phyloP scores from a whole-genome alignment of 2,797 vertebrate genomes.

The Tarsius wallacei region DNA sequence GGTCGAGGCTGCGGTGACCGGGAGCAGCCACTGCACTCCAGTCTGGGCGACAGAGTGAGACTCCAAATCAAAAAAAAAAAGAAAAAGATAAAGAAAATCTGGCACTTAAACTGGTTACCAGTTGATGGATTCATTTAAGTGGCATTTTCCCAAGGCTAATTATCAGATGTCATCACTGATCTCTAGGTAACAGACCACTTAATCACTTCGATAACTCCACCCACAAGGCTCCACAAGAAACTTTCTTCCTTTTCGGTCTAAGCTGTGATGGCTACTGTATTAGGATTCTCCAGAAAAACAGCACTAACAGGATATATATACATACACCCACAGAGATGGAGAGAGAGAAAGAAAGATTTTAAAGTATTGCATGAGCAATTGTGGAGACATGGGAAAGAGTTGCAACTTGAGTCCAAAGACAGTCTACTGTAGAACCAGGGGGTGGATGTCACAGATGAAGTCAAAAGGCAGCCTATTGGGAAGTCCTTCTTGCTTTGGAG shows the following conservation, averaged over 20 bases:
- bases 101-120: slow-evolving; percentile 4
- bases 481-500: neutral
- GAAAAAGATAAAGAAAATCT: too few species aligned
- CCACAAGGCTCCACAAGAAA: neutral
- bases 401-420: neutral
- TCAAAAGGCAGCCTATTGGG: neutral
- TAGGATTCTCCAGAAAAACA: too few species aligned
- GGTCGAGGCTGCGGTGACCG: too few species aligned
- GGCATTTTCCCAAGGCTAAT: neutral
- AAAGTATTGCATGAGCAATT: neutral
- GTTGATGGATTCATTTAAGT: neutral
- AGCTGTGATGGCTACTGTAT: neutral
- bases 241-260: neutral
- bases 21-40: too few species aligned
- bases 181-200: neutral
- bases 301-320: too few species aligned
- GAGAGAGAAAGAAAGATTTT: slow-evolving; percentile 9
- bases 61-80: too few species aligned
- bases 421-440: neutral
- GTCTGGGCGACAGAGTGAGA: too few species aligned
- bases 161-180: neutral
- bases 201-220: neutral
- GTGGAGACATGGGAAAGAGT: neutral
- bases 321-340: too few species aligned
- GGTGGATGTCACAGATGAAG: neutral